Percentiles rank a stretch among this genome's conserved stretches.
These are phyloP conservation scores for Muntiacus reevesi DNA, from an alignment of 2,113 vertebrate genomes.

Conservation along the genomic window DNA sequence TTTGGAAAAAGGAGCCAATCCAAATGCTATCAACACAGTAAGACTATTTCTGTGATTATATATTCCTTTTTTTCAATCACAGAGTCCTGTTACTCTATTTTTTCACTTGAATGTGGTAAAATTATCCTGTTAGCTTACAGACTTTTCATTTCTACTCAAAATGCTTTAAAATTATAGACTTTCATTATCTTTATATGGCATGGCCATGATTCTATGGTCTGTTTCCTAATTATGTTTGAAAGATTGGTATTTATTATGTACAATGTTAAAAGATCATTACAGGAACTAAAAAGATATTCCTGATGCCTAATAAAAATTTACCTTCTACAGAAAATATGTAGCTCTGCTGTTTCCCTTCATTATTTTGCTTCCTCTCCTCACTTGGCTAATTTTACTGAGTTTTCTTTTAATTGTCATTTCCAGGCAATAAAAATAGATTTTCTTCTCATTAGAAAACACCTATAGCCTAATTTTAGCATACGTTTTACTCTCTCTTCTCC, in stretches of 20 bases:
- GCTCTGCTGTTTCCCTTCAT: neutral
- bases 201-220: neutral
- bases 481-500: neutral
- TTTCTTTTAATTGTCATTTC: slow-evolving; percentile 21
- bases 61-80: neutral
- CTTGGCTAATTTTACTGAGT: neutral
- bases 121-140: neutral
- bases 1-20: slow-evolving; percentile 89
- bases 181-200: neutral
- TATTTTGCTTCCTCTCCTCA: neutral
- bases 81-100: neutral
- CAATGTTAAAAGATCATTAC: slow-evolving; percentile 5
- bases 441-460: slow-evolving; percentile 18
- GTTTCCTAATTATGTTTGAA: neutral
- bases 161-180: neutral
- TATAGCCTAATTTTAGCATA: neutral
- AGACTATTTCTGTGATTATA: slow-evolving; percentile 62
- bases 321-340: neutral
- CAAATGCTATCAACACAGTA: slow-evolving; percentile 85
- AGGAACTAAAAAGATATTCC: neutral
- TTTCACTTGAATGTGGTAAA: slow-evolving; percentile 37
- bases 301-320: neutral
- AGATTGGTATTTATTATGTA: slow-evolving; percentile 19
- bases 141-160: slow-evolving; percentile 13
- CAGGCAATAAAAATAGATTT: neutral